phyloP scores from a whole-genome alignment of 2,888 invertebrate genomes.

The Lasioglossum vierecki region DNA sequence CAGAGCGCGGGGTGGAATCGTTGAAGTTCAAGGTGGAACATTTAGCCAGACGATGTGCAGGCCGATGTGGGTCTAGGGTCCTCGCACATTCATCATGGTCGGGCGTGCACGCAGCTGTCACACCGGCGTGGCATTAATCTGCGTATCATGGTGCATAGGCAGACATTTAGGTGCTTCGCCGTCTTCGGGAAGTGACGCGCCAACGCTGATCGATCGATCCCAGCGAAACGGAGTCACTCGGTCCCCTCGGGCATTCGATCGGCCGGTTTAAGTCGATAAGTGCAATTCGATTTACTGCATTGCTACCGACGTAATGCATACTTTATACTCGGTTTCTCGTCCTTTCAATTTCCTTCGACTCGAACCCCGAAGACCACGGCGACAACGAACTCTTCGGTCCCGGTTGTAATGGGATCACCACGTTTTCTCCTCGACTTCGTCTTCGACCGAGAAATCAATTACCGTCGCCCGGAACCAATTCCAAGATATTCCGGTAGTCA shows the following conservation, averaged over 20 bases:
- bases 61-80: not conserved
- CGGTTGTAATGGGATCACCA: constrained; percentile 56
- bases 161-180: constrained; percentile 5
- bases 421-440: constrained; percentile 41
- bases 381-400: constrained; percentile 52
- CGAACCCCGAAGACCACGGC: constrained; percentile 26
- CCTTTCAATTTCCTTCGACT: constrained; percentile 52
- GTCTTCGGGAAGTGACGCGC: constrained; percentile 17
- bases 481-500: constrained; percentile 44
- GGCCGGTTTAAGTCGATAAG: constrained; percentile 65
- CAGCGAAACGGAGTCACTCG: not conserved
- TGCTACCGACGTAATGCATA: constrained; percentile 68
- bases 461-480: constrained; percentile 48
- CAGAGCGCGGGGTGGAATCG: not conserved
- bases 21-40: constrained; percentile 52
- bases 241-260: constrained; percentile 44
- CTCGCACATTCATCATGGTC: constrained; percentile 19
- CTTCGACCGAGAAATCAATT: constrained; percentile 56
- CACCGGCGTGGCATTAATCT: constrained; percentile 20
- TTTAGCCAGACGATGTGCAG: not conserved
- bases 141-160: not conserved
- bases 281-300: constrained; percentile 71
- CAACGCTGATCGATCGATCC: constrained; percentile 33
- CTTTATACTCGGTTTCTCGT: constrained; percentile 62
- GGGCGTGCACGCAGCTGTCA: not conserved